These are phyloP conservation scores for Apaloderma vittatum DNA, from an alignment of 2,113 vertebrate genomes.

Conservation along the genomic window DNA sequence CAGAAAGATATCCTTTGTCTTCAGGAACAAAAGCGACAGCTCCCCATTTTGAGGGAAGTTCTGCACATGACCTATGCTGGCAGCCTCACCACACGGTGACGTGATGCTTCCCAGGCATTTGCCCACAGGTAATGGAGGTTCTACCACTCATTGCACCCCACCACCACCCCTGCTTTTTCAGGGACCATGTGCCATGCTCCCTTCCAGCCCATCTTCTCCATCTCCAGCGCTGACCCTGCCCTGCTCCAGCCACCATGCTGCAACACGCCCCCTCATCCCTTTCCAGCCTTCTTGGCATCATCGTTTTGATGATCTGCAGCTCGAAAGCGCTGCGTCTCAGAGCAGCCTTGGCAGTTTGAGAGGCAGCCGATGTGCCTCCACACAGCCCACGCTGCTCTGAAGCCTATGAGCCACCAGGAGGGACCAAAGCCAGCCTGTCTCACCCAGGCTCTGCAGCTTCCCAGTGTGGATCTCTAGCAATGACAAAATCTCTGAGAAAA, in stretches of 20 bases:
- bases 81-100: not conserved
- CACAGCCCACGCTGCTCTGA: not conserved
- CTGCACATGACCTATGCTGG: not conserved
- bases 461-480: not conserved
- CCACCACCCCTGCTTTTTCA: not conserved
- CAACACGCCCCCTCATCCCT: fast-evolving
- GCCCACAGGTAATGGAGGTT: not conserved
- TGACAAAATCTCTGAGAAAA: not conserved
- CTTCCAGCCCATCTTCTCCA: not conserved
- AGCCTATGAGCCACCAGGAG: not conserved
- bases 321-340: fast-evolving
- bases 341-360: not conserved
- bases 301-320: not conserved
- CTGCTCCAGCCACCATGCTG: fast-evolving
- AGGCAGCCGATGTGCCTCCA: not conserved
- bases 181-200: fast-evolving
- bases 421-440: not conserved
- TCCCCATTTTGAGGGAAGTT: not conserved
- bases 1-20: slow-evolving; percentile 21
- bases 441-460: not conserved
- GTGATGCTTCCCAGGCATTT: not conserved
- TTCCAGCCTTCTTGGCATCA: not conserved
- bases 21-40: not conserved
- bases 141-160: not conserved
- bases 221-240: not conserved